Evolutionary conservation across 1,140 invertebrate genomes (phyloP).

Genomic region (Calliphora vicina): DNA sequence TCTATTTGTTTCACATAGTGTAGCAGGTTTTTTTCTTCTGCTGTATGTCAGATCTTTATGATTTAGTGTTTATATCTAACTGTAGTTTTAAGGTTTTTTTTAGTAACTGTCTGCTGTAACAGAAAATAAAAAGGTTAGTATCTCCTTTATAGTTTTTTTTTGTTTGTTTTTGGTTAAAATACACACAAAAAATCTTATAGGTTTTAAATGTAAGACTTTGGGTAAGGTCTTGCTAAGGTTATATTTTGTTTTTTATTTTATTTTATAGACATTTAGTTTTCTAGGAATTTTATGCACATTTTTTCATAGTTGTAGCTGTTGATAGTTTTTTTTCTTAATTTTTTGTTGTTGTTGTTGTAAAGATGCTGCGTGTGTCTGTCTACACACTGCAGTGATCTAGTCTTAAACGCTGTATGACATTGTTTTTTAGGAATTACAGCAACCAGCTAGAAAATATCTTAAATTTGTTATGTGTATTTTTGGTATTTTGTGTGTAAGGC

Average conservation of each 20-base stretch:
- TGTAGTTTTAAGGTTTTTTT: conserved; percentile 17
- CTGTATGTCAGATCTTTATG: background rate
- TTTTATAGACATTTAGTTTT: conserved; percentile 4
- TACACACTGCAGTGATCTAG: background rate
- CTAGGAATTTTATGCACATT: conserved; percentile 36
- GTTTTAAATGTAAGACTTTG: background rate
- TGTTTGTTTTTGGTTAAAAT: conserved; percentile 8
- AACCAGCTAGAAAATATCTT: background rate
- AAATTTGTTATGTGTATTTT: background rate
- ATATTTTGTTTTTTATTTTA: background rate
- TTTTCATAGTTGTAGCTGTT: conserved; percentile 5
- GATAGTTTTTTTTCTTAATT: background rate
- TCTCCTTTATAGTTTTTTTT: conserved; percentile 15
- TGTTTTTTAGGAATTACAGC: background rate
- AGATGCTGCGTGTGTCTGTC: conserved; percentile 22
- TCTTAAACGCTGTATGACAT: conserved; percentile 7
- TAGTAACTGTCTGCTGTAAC: conserved; percentile 8
- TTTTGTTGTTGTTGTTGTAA: background rate
- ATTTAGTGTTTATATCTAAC: conserved; percentile 34
- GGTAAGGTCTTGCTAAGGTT: conserved; percentile 1
- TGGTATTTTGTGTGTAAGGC: background rate
- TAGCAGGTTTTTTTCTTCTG: background rate
- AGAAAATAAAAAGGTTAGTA: background rate
- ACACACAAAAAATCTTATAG: too few species aligned
- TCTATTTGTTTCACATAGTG: background rate